Base-by-base conservation (phyloP, 2,888 invertebrate genomes). In the Cenopis cana region DNA sequence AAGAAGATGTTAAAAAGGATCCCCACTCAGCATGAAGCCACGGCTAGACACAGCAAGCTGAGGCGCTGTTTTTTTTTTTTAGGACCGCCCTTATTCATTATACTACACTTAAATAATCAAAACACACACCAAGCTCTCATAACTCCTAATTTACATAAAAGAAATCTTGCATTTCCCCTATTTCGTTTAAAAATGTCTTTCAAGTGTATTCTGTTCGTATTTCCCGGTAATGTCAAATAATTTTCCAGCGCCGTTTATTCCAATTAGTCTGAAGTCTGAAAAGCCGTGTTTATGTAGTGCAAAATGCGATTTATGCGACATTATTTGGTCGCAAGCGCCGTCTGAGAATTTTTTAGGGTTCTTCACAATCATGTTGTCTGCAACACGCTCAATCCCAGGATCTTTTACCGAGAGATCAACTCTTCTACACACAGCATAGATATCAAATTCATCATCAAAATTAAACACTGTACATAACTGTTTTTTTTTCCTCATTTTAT, bases 211-310 rank as follows among this genome's bases (percentile, higher is more conserved):
- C 59, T 29, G 46, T 14, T 12, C 38, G 59, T 49, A 57, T 69
- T 69, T 64, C 46, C 57, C 29, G 29, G 56, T 66, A 69, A 36
- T 65, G 73, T 75, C 74, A 75, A 77, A 80, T 76, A 77, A 79
- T 81, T 83, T 81, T 80, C 75, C 75, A 59, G 60, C 76, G 83
- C 85, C 82, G 74, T 88, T 86, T 82, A 86, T 89, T 86, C 84
- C 85, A 89, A 87, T 89, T 87, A 85, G 79, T 79, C 77, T 77
- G 81, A 79, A 85, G 78, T 79, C 77, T 76, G 81, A 78, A 80
- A 80, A 80, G 78, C 75, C 76, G 81, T 75, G 77, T 80, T 82
- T 72, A 73, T 74, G 74, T 72, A 73, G 73, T 68, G 76, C 75
- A 73, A 74, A 75, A 77, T 79, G 82, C 79, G 78, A 89, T 88